phyloP scores from a whole-genome alignment of 1,140 invertebrate species.

The Heliconius eleuchia region DNA sequence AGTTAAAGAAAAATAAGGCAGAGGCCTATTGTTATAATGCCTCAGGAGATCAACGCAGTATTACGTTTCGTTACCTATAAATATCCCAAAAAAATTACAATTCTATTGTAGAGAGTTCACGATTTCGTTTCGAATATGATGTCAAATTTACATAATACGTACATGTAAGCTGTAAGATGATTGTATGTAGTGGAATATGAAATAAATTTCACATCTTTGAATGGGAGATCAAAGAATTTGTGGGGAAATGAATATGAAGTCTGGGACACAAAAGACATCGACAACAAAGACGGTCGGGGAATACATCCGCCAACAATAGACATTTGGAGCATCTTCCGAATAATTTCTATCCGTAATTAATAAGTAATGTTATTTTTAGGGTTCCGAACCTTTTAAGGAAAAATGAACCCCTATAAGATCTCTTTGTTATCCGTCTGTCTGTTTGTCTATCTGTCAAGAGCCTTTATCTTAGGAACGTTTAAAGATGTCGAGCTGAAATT shows the following conservation, averaged over 20 bases:
- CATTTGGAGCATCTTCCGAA: neutral
- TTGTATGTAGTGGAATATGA: neutral
- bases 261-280: slow-evolving; percentile 4
- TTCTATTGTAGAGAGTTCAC: neutral
- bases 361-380: neutral
- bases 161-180: neutral
- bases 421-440: too few species aligned
- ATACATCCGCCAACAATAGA: slow-evolving; percentile 1
- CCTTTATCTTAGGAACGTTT: too few species aligned
- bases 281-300: neutral
- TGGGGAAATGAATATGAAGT: slow-evolving; percentile 7
- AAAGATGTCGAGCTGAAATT: too few species aligned
- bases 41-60: neutral
- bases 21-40: neutral
- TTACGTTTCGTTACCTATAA: neutral
- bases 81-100: neutral
- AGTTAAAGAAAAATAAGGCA: neutral
- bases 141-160: slow-evolving; percentile 5
- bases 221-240: slow-evolving; percentile 19
- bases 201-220: slow-evolving; percentile 6
- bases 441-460: too few species aligned
- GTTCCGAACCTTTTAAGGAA: too few species aligned
- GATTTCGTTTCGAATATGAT: neutral
- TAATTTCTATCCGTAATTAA: neutral
- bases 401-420: too few species aligned